phyloP scores from a whole-genome alignment of 2,113 vertebrate species.

The Poeciliopsis prolifica region DNA sequence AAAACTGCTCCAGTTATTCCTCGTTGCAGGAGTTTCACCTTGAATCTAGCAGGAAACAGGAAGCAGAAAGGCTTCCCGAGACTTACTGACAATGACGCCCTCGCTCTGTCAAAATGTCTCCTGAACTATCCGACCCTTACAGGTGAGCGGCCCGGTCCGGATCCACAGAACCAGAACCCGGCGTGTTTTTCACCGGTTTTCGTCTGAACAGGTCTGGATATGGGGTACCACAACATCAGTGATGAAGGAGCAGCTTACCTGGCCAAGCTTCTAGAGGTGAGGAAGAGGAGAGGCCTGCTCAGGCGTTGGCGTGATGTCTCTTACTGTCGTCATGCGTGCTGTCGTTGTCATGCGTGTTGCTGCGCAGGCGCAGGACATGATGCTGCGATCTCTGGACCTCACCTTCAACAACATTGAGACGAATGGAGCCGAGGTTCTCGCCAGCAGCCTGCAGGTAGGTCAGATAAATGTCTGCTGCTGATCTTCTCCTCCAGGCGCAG shows the following conservation, averaged over 20 bases:
- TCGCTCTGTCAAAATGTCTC: constrained; percentile 75
- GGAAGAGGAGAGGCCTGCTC: not conserved
- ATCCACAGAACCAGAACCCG: not conserved
- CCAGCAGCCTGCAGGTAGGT: constrained; percentile 77
- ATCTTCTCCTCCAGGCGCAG: no score
- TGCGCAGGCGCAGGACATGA: constrained; percentile 74
- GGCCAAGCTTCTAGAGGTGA: constrained; percentile 52
- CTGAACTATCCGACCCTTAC: constrained; percentile 56
- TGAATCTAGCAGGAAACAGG: constrained; percentile 83
- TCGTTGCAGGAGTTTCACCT: constrained; percentile 51
- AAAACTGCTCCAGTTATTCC: not conserved
- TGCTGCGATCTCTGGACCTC: constrained; percentile 84
- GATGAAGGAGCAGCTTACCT: constrained; percentile 80
- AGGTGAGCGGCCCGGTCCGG: constrained; percentile 69
- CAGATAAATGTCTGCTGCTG: no score
- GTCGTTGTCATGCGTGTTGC: not conserved
- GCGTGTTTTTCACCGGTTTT: not conserved
- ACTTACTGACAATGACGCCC: constrained; percentile 79
- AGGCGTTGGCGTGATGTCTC: not conserved
- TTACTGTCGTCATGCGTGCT: not conserved
- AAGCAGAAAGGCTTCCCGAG: constrained; percentile 59
- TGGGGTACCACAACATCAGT: constrained; percentile 83
- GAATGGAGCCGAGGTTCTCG: constrained; percentile 83
- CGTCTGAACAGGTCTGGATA: constrained; percentile 83
- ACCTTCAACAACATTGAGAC: constrained; percentile 87